Base-by-base conservation (phyloP, 2,113 vertebrate genomes). In the Gasterosteus nipponicus region DNA sequence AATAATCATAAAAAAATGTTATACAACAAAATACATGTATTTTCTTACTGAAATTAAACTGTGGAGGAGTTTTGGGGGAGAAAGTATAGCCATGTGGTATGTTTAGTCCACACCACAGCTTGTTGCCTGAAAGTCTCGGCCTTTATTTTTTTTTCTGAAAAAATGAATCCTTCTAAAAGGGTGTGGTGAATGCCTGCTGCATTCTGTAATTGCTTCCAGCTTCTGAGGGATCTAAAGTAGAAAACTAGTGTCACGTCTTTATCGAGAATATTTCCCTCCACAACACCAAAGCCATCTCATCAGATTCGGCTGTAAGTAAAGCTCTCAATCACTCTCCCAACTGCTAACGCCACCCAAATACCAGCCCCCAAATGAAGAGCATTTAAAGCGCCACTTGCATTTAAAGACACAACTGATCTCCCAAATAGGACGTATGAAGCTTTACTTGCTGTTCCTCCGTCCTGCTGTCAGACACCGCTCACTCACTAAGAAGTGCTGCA, bases 171-270 rank as follows among this genome's bases (percentile, higher is more conserved):
- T 75, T 88, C 62, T 82, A 72, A 88, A 81, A 82, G 83, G 62
- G 77, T 73, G 86, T 74, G 81, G 91, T 86, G 77, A 87, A 82
- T 66, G 86, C 82, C 84, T 84, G 81, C 87, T 69, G 61, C 91
- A 92, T 89, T 92, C 82, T 86, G 77, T 92, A 94, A 93, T 93
- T 93, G 92, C 81, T 92, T 90, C 91, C 90, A 93, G 89, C 83
- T 81, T 89, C 85, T 78, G 68, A 81, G 59, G 41, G 75, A 87
- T 83, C 80, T 54, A 41, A 65, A 59, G 35, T 5, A 81, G 59
- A 68, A 67, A 81, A 77, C 38, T 53, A 29, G 67, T 80, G 69
- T 82, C 65, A 82, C 66, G 33, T 84, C 83, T 91, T 90, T 84
- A 89, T 91, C 85, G 68, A 57, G 65, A 86, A 75, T 78, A 71